Evolutionary conservation across 2,888 invertebrate genomes (phyloP).

Genomic region (Piscicola geometra): DNA sequence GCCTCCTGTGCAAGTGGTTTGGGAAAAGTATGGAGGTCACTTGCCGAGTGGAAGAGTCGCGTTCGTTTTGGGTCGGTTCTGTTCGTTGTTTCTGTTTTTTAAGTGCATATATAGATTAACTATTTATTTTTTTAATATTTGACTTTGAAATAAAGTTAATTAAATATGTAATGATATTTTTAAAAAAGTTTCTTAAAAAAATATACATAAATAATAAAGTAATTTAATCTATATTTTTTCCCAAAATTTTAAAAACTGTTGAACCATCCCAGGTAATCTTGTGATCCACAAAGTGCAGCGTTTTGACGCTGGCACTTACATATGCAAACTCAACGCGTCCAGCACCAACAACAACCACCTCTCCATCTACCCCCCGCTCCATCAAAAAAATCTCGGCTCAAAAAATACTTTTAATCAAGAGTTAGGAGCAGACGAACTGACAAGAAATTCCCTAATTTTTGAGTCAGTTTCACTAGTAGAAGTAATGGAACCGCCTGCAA

Average conservation of each 20-base stretch:
- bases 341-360: slow-evolving; percentile 43
- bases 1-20: slow-evolving; percentile 84
- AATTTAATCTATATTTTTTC: background rate
- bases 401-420: too few relatives aligned
- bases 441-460: background rate
- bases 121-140: background rate
- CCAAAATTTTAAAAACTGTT: too few relatives aligned
- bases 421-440: background rate
- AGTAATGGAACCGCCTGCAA: slow-evolving; percentile 55
- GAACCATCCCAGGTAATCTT: slow-evolving; percentile 46
- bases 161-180: too few relatives aligned
- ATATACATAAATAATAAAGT: too few relatives aligned
- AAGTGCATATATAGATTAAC: too few relatives aligned
- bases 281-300: slow-evolving; percentile 47
- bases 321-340: slow-evolving; percentile 48
- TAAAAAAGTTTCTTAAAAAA: too few relatives aligned
- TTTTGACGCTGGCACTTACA: slow-evolving; percentile 51
- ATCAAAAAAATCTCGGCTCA: too few relatives aligned
- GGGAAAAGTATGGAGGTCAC: slow-evolving; percentile 71
- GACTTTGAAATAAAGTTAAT: background rate
- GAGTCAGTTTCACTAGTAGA: slow-evolving; percentile 15
- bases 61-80: slow-evolving; percentile 42
- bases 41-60: slow-evolving; percentile 42
- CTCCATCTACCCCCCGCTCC: background rate
- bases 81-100: too few relatives aligned